Base-by-base conservation (phyloP, 2,797 vertebrate genomes). In the Peromyscus attwateri region DNA sequence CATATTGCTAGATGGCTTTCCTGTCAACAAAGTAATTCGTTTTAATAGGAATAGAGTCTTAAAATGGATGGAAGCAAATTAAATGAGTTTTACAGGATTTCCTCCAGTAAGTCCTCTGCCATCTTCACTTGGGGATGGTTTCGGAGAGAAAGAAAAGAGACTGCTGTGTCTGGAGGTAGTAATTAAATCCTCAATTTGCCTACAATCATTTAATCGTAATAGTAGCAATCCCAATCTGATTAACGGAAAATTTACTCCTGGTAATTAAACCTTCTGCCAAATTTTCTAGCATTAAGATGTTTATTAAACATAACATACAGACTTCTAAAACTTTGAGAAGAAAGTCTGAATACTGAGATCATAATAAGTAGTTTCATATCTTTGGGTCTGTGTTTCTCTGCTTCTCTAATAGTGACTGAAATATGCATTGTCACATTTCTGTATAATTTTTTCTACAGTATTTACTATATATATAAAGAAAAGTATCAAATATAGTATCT, bases 101-200 rank as follows among this genome's bases (percentile, higher is more conserved):
- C 27, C 12, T 95, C 83, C 92, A 96, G 93, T 92, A 97, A 91
- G 87, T 52, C 94, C 93, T 85, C 46, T 77, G 55, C 31, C 57
- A 40, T 95, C 87, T 96, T 96, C 52, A 95, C 95, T 95, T 87
- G 70, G 77, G 75, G n/a, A 94, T 27, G 9, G 81, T 88, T 97
- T 97, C 19, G 92, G 91, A 94, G 52, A 97, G 76, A 96, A 97
- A 92, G 46, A 64, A 97, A 97, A 95, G 89, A 95, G 91, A 96
- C 94, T 81, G 27, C 83, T 95, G 60, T 27, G 19, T 89, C 70
- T 96, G 76, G 95, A 95, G 57, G 94, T 96, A 95, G 70, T 87
- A 97, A 98, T 97, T 97, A 97, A 95, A 94, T 95, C 77, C 84
- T 92, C 93, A 95, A 81, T 96, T 97, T 94, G 76, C 68, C 40